Percentiles rank a stretch among this genome's conserved stretches.
Conservation (phyloP, 2,797 vertebrate genomes). For the Picus viridis region DNA sequence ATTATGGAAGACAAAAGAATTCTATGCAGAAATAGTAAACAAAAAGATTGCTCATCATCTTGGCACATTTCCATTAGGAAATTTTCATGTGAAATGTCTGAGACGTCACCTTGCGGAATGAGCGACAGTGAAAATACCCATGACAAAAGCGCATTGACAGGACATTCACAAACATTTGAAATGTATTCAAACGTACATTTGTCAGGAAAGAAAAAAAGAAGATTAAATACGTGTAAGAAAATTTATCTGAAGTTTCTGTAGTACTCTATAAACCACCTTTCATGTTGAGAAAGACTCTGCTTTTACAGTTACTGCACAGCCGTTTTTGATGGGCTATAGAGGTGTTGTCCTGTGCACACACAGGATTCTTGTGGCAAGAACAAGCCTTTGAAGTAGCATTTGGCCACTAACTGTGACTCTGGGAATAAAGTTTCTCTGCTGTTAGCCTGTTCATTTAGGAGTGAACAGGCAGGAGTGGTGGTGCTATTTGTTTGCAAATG, state of each 20-base stretch:
- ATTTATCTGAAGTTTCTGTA: not conserved
- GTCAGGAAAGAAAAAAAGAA: not conserved
- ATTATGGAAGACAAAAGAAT: constrained; percentile 35
- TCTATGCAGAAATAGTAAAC: constrained; percentile 35
- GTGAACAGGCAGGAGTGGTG: not conserved
- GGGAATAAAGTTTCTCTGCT: not conserved
- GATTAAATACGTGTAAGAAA: not conserved
- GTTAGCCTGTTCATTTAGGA: not conserved
- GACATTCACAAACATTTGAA: not conserved
- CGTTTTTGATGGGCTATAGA: not conserved
- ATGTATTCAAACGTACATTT: constrained; percentile 22
- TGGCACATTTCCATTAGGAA: not conserved
- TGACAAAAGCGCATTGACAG: constrained; percentile 1
- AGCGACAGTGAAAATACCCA: constrained; percentile 40
- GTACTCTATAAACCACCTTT: not conserved
- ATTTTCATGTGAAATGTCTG: constrained; percentile 46
- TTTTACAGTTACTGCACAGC: not conserved
- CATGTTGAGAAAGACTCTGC: not conserved
- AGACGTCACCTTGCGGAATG: constrained; percentile 50
- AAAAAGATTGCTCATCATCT: not conserved
- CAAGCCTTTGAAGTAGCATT: not conserved
- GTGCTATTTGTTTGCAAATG: not conserved
- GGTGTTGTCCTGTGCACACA: not conserved
- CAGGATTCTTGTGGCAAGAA: not conserved
- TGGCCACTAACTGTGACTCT: not conserved